Conservation (phyloP, 2,888 invertebrate species). For the Apodemia mormo region DNA sequence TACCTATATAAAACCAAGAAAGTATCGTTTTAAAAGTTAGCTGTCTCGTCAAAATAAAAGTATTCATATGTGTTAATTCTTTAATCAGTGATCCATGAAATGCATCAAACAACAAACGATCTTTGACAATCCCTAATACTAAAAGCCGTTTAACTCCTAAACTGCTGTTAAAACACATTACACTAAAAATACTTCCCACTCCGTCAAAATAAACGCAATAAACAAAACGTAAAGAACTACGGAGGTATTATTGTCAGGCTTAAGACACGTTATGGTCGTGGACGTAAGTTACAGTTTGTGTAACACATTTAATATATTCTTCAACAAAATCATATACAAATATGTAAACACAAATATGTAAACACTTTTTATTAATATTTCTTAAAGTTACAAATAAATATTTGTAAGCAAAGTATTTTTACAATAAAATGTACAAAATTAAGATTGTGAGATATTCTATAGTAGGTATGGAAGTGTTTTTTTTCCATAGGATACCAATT, state of each 20-base stretch:
- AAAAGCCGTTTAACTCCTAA: conserved; percentile 43
- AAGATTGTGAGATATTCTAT: no score
- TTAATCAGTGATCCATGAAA: background rate
- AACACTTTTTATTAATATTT: no score
- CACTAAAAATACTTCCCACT: conserved; percentile 58
- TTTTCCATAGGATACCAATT: no score
- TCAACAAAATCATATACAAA: no score
- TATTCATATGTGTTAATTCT: background rate
- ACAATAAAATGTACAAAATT: no score
- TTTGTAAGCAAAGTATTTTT: no score
- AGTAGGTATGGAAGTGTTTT: no score
- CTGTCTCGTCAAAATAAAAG: no score
- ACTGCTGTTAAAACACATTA: conserved; percentile 68
- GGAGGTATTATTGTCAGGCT: conserved; percentile 64
- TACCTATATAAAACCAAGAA: no score
- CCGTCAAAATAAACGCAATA: conserved; percentile 59
- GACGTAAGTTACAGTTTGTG: conserved; percentile 53
- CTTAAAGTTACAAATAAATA: no score
- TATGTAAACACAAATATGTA: no score
- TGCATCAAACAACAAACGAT: conserved; percentile 29
- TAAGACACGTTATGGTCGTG: conserved; percentile 58
- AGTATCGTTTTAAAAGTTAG: no score
- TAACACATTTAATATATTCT: conserved; percentile 31
- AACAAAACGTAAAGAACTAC: conserved; percentile 61
- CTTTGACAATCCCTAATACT: conserved; percentile 33